Evolutionary conservation across 2,797 vertebrate genomes (phyloP).

Genomic region (Hafferia zeledoni): DNA sequence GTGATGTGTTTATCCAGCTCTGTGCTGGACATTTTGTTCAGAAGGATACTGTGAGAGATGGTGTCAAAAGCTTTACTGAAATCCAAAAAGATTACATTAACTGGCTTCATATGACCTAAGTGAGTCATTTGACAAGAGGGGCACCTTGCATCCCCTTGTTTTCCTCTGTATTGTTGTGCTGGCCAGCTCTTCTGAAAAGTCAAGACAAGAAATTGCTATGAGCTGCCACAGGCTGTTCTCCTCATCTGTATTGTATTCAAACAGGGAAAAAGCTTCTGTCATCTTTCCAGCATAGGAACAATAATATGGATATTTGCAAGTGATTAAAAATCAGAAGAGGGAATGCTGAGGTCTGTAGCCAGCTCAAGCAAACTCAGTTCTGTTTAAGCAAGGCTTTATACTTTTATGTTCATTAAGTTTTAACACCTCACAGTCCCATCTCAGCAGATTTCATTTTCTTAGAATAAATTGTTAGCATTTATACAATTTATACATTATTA

Average conservation of each 20-base stretch:
- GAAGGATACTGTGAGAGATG: background rate
- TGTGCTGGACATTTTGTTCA: background rate
- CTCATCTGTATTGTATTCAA: background rate
- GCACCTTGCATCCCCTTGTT: background rate
- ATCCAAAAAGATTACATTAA: background rate
- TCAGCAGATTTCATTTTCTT: constrained; percentile 41
- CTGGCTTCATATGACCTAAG: background rate
- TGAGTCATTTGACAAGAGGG: background rate
- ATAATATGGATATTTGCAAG: background rate
- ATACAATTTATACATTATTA: background rate
- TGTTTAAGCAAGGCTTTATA: background rate
- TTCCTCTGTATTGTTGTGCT: background rate
- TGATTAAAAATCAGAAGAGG: constrained; percentile 34
- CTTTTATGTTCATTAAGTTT: constrained; percentile 41
- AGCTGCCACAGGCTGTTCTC: background rate
- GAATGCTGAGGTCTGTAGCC: background rate
- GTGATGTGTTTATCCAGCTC: background rate
- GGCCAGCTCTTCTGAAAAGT: background rate
- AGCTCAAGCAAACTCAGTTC: background rate
- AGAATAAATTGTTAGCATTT: constrained; percentile 37
- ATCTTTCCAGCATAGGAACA: background rate
- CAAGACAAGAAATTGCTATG: background rate
- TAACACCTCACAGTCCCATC: constrained; percentile 34
- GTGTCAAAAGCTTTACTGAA: background rate
- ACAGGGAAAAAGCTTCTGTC: background rate